Conservation (phyloP, 2,888 invertebrate species). For the Bembecia ichneumoniformis region DNA sequence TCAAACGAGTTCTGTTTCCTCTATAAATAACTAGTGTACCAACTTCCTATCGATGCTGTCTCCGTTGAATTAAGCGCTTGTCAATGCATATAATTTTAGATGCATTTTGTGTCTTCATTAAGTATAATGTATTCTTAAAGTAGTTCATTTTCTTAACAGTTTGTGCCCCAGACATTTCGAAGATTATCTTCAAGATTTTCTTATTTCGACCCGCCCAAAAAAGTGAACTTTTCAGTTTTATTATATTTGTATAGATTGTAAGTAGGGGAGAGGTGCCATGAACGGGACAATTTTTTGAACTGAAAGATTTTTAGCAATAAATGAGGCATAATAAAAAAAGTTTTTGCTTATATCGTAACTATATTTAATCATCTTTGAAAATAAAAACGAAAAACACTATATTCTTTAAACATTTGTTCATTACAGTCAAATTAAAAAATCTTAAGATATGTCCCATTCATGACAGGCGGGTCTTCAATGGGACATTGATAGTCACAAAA, state of each 20-base stretch:
- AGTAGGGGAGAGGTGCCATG: not conserved
- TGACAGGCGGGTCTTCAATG: not conserved
- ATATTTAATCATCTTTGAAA: not conserved
- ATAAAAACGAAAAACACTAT: not conserved
- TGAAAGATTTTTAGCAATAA: not conserved
- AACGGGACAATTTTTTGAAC: not conserved
- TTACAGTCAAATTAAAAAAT: not conserved
- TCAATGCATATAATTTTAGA: not conserved
- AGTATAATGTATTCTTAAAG: not conserved
- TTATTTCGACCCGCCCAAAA: too few relatives aligned
- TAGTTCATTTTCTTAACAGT: too few relatives aligned
- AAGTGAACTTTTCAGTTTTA: too few relatives aligned
- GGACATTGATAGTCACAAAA: not conserved
- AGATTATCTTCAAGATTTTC: too few relatives aligned
- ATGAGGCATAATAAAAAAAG: not conserved
- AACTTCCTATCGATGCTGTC: slow-evolving; percentile 5
- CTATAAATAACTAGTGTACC: slow-evolving; percentile 3
- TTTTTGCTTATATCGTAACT: not conserved
- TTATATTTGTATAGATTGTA: too few relatives aligned
- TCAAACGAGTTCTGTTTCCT: slow-evolving; percentile 8
- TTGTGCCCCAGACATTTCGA: too few relatives aligned
- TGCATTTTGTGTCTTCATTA: not conserved
- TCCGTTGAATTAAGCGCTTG: slow-evolving; percentile 4
- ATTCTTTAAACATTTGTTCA: not conserved
- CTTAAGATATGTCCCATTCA: not conserved